phyloP scores from a whole-genome alignment of 2,113 vertebrate genomes.

The Arenaria interpres region DNA sequence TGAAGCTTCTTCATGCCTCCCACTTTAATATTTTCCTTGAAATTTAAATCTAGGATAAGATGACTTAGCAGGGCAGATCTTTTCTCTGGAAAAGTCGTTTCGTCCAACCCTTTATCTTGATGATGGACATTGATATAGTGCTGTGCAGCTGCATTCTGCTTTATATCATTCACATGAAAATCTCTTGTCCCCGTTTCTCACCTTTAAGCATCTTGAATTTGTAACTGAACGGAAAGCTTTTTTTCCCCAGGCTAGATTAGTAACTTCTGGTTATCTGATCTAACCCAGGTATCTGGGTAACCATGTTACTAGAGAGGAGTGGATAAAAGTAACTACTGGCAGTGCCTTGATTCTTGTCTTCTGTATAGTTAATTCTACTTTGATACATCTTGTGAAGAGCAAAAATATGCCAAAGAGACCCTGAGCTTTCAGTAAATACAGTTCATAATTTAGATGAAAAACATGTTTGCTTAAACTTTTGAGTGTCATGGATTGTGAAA shows the following conservation, averaged over 20 bases:
- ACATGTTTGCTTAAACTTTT: not conserved
- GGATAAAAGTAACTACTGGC: not conserved
- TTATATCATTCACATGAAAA: not conserved
- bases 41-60: conserved; percentile 14
- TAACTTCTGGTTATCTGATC: not conserved
- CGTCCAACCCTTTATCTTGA: not conserved
- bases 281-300: not conserved
- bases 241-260: not conserved
- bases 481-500: not conserved
- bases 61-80: not conserved
- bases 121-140: not conserved
- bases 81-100: conserved; percentile 5
- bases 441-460: not conserved
- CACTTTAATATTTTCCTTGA: not conserved
- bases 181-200: not conserved
- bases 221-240: not conserved
- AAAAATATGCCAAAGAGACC: not conserved
- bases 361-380: not conserved
- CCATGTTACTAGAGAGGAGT: not conserved
- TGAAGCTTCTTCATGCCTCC: not conserved
- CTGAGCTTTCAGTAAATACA: not conserved
- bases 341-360: not conserved
- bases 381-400: not conserved
- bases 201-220: conserved; percentile 6
- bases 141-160: not conserved